phyloP scores from a whole-genome alignment of 2,113 vertebrate species.

The Baryphthengus martii region DNA sequence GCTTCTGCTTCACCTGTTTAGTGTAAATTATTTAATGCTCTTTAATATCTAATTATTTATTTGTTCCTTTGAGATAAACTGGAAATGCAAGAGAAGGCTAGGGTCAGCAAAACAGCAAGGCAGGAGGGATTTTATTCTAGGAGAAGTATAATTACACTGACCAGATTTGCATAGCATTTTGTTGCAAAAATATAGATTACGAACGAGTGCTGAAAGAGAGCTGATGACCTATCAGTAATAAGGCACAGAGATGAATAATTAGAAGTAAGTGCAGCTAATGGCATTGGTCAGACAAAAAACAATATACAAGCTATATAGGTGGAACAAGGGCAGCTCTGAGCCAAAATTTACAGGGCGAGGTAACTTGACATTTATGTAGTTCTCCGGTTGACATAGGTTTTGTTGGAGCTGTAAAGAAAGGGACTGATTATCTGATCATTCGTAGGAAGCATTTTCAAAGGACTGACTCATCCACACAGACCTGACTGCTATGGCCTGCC shows the following conservation, averaged over 20 bases:
- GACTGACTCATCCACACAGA: not conserved
- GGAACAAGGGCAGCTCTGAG: not conserved
- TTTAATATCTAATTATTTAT: conserved; percentile 59
- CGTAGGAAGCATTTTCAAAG: not conserved
- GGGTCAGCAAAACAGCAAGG: conserved; percentile 32
- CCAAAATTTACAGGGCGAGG: not conserved
- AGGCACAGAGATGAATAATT: conserved; percentile 15
- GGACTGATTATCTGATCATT: conserved; percentile 17
- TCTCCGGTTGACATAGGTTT: not conserved
- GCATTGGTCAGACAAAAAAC: not conserved
- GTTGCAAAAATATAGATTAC: conserved; percentile 26
- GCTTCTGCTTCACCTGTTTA: not conserved
- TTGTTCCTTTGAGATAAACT: conserved; percentile 34
- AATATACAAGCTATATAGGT: not conserved
- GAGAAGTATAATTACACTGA: conserved; percentile 56
- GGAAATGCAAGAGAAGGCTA: not conserved
- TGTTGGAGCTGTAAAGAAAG: not conserved
- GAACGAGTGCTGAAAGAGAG: conserved; percentile 19
- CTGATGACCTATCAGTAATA: not conserved
- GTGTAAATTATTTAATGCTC: conserved; percentile 4
- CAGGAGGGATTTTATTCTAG: conserved; percentile 16
- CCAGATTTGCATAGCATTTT: conserved; percentile 59
- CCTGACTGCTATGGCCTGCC: not conserved
- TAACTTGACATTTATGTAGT: conserved; percentile 12
- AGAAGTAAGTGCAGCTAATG: not conserved